Evolutionary conservation across 2,888 invertebrate species (phyloP), one percentile per base, ranked within the genome.

Genomic region (Rhynchonema sp.): DNA sequence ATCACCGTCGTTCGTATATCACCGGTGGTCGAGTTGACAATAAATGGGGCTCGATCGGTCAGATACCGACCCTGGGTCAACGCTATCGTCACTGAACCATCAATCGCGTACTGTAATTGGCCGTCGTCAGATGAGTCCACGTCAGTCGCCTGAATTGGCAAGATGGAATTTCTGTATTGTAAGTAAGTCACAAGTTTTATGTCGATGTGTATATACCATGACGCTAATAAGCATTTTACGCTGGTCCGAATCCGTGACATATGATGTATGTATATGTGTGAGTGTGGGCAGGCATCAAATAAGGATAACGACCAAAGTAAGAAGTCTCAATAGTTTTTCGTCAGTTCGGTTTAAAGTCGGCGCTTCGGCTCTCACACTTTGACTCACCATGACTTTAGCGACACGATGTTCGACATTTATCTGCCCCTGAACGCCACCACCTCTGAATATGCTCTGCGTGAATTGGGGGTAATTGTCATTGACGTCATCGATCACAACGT

Each of bases 1-100:
- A 91, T 91, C 71, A 92, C 91, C 75, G 92, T 91, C 2, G 94
- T 78, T 61, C 82, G 82, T 28, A 94, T 82, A 1, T 84, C 83
- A 0, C 90, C 89, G 0, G 85, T 84, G n/a, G 83, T 81, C 52
- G 77, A 77, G 68, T 91, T 84, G 1, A 89, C 83, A 6, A 88
- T 76, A 75, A 91, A 91, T 0, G 89, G 87, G 64, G 63, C 49
- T 62, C 55, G 13, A 63, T 64, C 60, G 59, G 61, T 27, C 61
- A 61, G 1, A 61, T 59, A 25, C 58, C 46, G 22, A 55, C 87
- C 88, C 74, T 88, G 88, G 0, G 86, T 84, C 17, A 89, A 74
- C 0, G 86, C 87, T 79, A 85, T 83, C 65, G 85, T 83, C 25
- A 87, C 83, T 25, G 83, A 82, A 9, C 86, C 58, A 2, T 22